Conservation (phyloP, 1,140 invertebrate genomes). For the Zaprionus inermis region DNA sequence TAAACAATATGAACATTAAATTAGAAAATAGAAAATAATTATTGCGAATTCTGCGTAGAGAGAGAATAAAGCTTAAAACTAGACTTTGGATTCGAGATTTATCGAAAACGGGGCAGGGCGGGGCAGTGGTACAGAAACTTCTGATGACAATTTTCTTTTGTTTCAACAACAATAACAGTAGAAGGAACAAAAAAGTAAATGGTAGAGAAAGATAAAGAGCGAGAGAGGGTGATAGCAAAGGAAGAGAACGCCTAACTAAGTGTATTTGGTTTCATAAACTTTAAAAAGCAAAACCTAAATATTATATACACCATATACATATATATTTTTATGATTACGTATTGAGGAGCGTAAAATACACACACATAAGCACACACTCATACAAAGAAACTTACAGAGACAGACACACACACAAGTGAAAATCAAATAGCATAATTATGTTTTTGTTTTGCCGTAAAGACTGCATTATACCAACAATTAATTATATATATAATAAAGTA, state of each 20-base stretch:
- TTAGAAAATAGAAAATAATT: not conserved
- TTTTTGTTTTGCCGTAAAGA: conserved; percentile 84
- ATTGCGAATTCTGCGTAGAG: not conserved
- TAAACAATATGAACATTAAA: not conserved
- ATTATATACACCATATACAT: conserved; percentile 56
- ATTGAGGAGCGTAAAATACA: conserved; percentile 17
- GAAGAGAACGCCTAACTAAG: conserved; percentile 57
- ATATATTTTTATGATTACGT: conserved; percentile 12
- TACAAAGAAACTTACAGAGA: conserved; percentile 15
- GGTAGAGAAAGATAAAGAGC: not conserved
- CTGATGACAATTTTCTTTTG: not conserved
- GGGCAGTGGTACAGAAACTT: conserved; percentile 4
- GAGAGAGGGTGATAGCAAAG: not conserved
- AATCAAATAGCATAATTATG: conserved; percentile 80
- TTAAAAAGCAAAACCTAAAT: conserved; percentile 71
- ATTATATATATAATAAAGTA: conserved; percentile 62
- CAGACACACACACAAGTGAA: conserved; percentile 43
- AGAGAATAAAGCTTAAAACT: not conserved
- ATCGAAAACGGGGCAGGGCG: not conserved
- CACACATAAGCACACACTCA: conserved; percentile 14
- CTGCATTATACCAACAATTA: conserved; percentile 84
- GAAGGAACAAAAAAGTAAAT: not conserved
- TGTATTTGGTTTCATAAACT: conserved; percentile 80
- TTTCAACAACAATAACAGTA: not conserved
- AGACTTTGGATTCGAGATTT: not conserved